Base-by-base conservation (phyloP, 2,113 vertebrate genomes). In the Melanocharis versteri region DNA sequence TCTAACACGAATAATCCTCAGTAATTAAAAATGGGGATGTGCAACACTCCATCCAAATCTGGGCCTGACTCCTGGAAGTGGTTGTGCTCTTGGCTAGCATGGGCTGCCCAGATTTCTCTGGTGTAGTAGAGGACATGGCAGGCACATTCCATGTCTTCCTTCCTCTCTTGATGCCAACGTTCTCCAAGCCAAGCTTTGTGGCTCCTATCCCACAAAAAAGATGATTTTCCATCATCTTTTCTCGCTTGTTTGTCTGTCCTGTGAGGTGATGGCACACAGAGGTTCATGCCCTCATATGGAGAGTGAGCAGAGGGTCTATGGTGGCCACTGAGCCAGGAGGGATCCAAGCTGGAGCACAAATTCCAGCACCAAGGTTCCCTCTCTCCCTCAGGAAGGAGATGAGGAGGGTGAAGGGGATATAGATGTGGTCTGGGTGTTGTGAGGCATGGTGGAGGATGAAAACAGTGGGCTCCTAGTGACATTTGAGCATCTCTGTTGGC, bases 191-290 rank as follows among this genome's bases (percentile, higher is more conserved):
- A 68, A 72, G n/a, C 31, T 56, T 64, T 75, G 24, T 50, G 44
- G 40, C 51, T 64, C 65, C 47, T 62, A 4, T 75, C 15, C 30
- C 54, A 26, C 53, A 40, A 23, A 69, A 51, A 39, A 6, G 24
- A 33, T 1, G 9, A 4, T 61, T 83, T 76, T 44, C 66, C 39
- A 6, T 17, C 9, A 3, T 30, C 28, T 50, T 64, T 56, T 33
- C 35, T 83, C 10, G 0, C 45, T 47, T 31, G 14, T 40, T 50
- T 66, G 24, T 39, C 65, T 62, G 21, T 76, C 17, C n/a, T 0
- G 0, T 13, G 51, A 70, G 23, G 15, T 0, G 2, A 4, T 54
- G 60, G 15, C 56, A 42, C 30, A 31, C 64, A n/a, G 51, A n/a
- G 44, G 12, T 42, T 78, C 27, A 6, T 70, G 31, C 4, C 18